A percentile compares a stretch with the other conserved stretches of the same genome.
phyloP scores from a whole-genome alignment of 37 sponge, comb jelly and placozoan species.

The Agelas oroides region DNA sequence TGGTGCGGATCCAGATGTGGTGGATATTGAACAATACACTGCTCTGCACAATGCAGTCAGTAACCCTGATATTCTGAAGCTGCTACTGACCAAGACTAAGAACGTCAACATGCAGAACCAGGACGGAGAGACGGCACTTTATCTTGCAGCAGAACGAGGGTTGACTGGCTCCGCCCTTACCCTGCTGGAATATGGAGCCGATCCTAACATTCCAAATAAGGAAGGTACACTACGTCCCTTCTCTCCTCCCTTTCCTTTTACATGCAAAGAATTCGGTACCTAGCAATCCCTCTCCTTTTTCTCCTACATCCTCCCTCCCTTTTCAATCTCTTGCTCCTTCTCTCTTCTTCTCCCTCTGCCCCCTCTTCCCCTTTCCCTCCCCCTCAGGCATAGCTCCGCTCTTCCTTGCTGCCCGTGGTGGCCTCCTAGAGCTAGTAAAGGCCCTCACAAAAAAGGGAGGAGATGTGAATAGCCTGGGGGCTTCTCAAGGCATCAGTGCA shows the following conservation, averaged over 20 bases:
- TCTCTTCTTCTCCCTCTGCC: too few relatives aligned
- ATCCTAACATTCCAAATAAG: slow-evolving; percentile 74
- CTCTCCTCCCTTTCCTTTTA: slow-evolving; percentile 64
- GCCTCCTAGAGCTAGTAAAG: slow-evolving; percentile 56
- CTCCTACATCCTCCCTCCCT: too few relatives aligned
- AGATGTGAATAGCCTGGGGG: slow-evolving; percentile 40
- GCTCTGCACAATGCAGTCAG: slow-evolving; percentile 76
- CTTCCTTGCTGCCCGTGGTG: slow-evolving; percentile 72
- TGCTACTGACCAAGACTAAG: slow-evolving; percentile 47
- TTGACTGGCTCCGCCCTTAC: slow-evolving; percentile 41
- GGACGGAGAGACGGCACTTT: slow-evolving; percentile 67
- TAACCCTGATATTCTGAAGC: slow-evolving; percentile 57
- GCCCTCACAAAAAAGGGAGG: slow-evolving; percentile 35
- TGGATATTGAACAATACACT: slow-evolving; percentile 62
- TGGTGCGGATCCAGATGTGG: slow-evolving; percentile 70
- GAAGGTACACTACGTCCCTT: slow-evolving; percentile 31
- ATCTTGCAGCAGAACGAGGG: slow-evolving; percentile 50
- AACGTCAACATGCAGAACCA: slow-evolving; percentile 55
- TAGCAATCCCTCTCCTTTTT: too few relatives aligned
- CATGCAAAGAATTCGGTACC: slow-evolving; percentile 49
- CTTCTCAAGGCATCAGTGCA: slow-evolving; percentile 48
- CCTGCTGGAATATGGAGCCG: slow-evolving; percentile 66
- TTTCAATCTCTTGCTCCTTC: too few relatives aligned
- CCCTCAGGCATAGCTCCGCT: slow-evolving; percentile 66
- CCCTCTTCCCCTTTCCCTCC: too few relatives aligned